A percentile compares a stretch with the other conserved stretches of the same genome.
These are phyloP conservation scores for Gallinago stenura DNA, from an alignment of 2,797 vertebrate species.

Conservation along the genomic window DNA sequence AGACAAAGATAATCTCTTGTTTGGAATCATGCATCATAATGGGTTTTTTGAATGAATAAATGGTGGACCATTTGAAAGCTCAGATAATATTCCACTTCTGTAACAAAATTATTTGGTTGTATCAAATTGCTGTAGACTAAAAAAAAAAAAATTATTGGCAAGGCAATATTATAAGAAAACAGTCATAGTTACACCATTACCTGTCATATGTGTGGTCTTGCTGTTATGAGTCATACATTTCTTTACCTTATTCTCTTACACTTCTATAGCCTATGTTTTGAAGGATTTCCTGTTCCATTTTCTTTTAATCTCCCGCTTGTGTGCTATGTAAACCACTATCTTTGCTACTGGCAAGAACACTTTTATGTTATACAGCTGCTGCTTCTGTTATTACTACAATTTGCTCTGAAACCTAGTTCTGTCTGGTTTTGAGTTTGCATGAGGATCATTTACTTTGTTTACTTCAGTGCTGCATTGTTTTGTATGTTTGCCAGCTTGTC, in stretches of 20 bases:
- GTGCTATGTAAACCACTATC: not conserved
- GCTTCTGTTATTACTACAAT: not conserved
- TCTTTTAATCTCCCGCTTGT: conserved; percentile 31
- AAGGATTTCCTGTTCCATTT: conserved; percentile 19
- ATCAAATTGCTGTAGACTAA: not conserved
- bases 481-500: not conserved
- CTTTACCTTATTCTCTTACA: not conserved
- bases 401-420: not conserved
- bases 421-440: not conserved
- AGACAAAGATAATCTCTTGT: not conserved
- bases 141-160: not conserved
- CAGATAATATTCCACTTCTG: not conserved
- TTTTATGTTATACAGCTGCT: conserved; percentile 2
- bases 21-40: not conserved
- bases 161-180: not conserved
- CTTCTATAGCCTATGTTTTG: not conserved
- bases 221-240: not conserved
- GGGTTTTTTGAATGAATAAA: not conserved
- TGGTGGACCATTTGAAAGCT: not conserved
- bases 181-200: not conserved
- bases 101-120: not conserved
- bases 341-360: conserved; percentile 50
- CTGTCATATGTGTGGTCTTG: not conserved
- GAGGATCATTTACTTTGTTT: conserved; percentile 16
- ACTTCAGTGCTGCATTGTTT: not conserved